Base-by-base conservation (phyloP, 2,113 vertebrate genomes). In the Takifugu flavidus region DNA sequence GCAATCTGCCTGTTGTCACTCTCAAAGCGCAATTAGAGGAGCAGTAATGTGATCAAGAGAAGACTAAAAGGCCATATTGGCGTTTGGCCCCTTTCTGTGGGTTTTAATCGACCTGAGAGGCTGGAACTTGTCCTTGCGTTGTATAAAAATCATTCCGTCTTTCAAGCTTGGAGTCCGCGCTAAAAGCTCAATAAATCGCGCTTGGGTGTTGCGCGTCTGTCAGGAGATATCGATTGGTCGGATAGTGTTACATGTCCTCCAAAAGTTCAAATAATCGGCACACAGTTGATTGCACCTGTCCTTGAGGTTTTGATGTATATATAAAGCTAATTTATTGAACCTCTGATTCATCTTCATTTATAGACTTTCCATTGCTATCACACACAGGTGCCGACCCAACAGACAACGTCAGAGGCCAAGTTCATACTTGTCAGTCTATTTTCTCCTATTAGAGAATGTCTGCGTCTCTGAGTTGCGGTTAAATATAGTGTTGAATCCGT, bases 171-270 rank as follows among this genome's bases (percentile, higher is more conserved):
- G 68, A 53, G 78, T 75, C 77, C 62, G 25, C 14, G 56, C 68
- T 88, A 84, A 88, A 81, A 89, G 88, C 82, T 82, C 84, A 78
- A 87, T 88, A 84, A 83, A 85, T 88, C 71, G 55, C 70, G 46
- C 68, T 44, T 66, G 44, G 56, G 58, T 75, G 62, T 60, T 57
- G 46, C 53, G 56, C 56, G 49, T 70, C 62, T 67, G 84, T 83
- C 78, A 77, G 78, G 62, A 43, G 15, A 43, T 55, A 90, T 90
- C 68, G 88, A 91, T 87, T 65, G 82, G 74, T 49, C 56, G 56
- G 74, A 59, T 88, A 43, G 72, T 66, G 47, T 82, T 87, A 84
- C 85, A 75, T 82, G 75, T 78, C 75, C 78, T 75, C 20, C 79
- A 77, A 57, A 75, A 71, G 44, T 14, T 62, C 62, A 73, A 77